Evolutionary conservation across 2,797 vertebrate species (phyloP).

Genomic region (Eurystomus glaucurus): DNA sequence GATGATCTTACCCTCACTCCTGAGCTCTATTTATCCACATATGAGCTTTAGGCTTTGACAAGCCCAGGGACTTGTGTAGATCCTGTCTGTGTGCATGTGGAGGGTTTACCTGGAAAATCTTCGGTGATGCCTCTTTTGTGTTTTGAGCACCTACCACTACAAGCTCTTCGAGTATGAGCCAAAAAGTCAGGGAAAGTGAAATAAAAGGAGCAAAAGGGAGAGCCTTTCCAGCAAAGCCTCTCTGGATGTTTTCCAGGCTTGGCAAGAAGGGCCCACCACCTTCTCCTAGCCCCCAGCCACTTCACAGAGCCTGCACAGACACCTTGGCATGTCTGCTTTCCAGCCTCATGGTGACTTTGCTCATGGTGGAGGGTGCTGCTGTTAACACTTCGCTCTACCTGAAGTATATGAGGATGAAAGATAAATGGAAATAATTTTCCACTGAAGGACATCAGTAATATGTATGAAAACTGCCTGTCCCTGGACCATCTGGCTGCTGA

Average conservation of each 20-base stretch:
- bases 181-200: not conserved
- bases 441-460: conserved; percentile 44
- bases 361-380: not conserved
- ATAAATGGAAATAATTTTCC: conserved; percentile 47
- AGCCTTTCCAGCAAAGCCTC: not conserved
- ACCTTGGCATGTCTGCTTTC: not conserved
- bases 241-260: not conserved
- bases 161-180: not conserved
- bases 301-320: rapidly evolving
- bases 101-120: not conserved
- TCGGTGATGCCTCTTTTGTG: not conserved
- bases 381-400: not conserved
- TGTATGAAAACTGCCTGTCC: conserved; percentile 35
- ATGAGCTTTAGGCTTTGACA: not conserved
- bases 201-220: not conserved
- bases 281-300: not conserved
- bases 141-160: not conserved
- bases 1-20: not conserved
- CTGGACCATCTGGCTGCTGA: conserved; percentile 75
- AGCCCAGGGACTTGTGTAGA: not conserved
- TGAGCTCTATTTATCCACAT: not conserved
- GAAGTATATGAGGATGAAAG: not conserved
- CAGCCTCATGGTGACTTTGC: not conserved
- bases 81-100: not conserved
- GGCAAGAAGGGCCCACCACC: not conserved